These are phyloP conservation scores for Gortyna flavago DNA, from an alignment of 2,888 invertebrate genomes.

Conservation along the genomic window DNA sequence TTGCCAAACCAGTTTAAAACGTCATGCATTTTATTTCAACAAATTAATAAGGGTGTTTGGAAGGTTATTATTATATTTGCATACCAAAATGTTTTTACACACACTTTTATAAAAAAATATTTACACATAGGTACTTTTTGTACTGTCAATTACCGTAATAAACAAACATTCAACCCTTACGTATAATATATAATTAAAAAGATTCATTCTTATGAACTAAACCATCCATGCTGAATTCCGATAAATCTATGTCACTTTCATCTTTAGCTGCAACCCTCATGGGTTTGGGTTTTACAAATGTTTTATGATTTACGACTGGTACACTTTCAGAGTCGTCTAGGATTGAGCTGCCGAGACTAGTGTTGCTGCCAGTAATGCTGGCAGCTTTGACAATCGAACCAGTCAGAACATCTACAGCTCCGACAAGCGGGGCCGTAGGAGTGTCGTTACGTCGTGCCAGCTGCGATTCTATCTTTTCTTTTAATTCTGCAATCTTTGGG, in stretches of 20 bases:
- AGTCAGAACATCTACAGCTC: constrained; percentile 82
- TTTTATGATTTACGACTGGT: constrained; percentile 73
- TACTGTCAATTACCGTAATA: constrained; percentile 1
- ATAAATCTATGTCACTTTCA: constrained; percentile 86
- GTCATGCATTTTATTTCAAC: no score
- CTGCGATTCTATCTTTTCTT: constrained; percentile 89
- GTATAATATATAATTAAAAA: constrained; percentile 66
- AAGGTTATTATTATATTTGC: no score
- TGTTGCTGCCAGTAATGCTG: constrained; percentile 85
- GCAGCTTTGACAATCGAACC: constrained; percentile 74
- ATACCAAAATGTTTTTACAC: no score
- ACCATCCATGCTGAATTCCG: constrained; percentile 84
- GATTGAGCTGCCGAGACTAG: constrained; percentile 87
- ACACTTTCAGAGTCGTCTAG: constrained; percentile 83
- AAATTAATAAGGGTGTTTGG: no score
- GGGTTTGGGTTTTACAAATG: constrained; percentile 78
- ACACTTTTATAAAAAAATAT: no score
- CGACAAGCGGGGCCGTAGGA: constrained; percentile 77
- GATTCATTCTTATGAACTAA: constrained; percentile 77
- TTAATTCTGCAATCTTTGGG: constrained; percentile 89
- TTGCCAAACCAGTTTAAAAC: no score
- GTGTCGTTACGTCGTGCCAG: constrained; percentile 84
- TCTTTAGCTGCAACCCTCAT: constrained; percentile 77
- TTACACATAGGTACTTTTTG: constrained; percentile 10
- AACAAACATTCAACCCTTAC: neutral